Evolutionary conservation across 2,113 vertebrate species (phyloP).

Genomic region (Cichladusa arquata): DNA sequence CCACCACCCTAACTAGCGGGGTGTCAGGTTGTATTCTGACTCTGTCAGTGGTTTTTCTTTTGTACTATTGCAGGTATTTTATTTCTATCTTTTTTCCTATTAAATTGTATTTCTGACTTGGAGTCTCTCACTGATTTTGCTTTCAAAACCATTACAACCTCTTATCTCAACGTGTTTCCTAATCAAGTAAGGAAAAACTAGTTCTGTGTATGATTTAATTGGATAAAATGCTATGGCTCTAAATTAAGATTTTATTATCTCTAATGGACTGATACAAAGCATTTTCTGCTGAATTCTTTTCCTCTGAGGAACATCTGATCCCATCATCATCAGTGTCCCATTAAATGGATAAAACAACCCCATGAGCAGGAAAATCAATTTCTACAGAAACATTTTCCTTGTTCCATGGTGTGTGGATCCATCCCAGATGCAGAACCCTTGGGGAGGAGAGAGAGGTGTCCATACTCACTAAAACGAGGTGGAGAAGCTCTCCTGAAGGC

Average conservation of each 20-base stretch:
- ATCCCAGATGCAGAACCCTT: not conserved
- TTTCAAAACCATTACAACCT: no score
- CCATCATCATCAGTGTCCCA: not conserved
- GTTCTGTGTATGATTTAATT: not conserved
- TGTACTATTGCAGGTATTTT: no score
- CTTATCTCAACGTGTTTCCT: not conserved
- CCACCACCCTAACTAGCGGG: no score
- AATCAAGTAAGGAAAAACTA: not conserved
- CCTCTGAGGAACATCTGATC: not conserved
- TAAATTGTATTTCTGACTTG: no score
- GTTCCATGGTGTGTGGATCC: not conserved
- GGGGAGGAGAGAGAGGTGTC: not conserved
- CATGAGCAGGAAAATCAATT: not conserved
- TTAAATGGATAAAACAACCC: not conserved
- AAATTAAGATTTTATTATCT: not conserved
- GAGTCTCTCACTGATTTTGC: no score
- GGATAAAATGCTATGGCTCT: not conserved
- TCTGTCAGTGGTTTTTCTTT: no score
- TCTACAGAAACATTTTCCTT: not conserved
- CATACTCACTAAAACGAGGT: slow-evolving; percentile 47
- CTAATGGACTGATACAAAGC: not conserved
- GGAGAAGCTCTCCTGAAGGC: slow-evolving; percentile 67
- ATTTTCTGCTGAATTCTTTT: not conserved
- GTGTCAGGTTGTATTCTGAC: no score
- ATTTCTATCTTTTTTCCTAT: no score